Percentiles rank a stretch among this genome's conserved stretches.
phyloP scores from a whole-genome alignment of 2,113 vertebrate species.

The Uropsilus gracilis region DNA sequence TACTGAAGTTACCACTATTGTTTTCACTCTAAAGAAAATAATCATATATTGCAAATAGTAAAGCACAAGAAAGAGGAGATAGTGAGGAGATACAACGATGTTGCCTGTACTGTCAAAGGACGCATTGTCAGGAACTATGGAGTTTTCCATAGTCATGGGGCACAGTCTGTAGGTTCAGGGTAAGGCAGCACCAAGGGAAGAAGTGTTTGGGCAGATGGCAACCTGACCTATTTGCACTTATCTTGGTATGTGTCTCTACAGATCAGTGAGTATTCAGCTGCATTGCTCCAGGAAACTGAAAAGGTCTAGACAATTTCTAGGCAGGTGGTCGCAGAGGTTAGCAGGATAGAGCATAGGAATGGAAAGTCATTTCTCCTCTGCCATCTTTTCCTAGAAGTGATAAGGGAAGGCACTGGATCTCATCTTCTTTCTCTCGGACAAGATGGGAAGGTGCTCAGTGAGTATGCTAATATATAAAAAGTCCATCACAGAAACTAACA shows the following conservation, averaged over 20 bases:
- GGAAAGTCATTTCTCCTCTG: not conserved
- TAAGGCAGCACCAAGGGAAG: not conserved
- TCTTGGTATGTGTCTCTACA: not conserved
- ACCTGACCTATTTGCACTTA: not conserved
- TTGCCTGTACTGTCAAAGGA: not conserved
- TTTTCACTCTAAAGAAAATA: conserved; percentile 38
- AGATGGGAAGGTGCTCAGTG: not conserved
- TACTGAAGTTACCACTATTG: not conserved
- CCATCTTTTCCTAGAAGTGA: not conserved
- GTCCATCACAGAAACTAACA: not conserved
- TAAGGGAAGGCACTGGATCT: not conserved
- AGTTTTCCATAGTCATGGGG: not conserved
- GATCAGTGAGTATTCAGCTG: not conserved
- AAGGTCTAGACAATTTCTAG: not conserved
- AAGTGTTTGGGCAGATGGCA: not conserved
- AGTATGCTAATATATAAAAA: not conserved
- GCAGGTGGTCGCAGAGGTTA: not conserved
- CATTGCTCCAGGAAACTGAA: not conserved
- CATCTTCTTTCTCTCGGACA: not conserved
- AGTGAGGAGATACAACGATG: not conserved
- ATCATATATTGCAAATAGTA: not conserved
- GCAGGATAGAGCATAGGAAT: not conserved
- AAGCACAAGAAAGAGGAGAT: conserved; percentile 1
- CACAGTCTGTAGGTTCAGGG: not conserved
- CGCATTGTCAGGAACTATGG: not conserved